Conservation (phyloP, 2,888 invertebrate genomes). For the Caenorhabditis sp. region DNA sequence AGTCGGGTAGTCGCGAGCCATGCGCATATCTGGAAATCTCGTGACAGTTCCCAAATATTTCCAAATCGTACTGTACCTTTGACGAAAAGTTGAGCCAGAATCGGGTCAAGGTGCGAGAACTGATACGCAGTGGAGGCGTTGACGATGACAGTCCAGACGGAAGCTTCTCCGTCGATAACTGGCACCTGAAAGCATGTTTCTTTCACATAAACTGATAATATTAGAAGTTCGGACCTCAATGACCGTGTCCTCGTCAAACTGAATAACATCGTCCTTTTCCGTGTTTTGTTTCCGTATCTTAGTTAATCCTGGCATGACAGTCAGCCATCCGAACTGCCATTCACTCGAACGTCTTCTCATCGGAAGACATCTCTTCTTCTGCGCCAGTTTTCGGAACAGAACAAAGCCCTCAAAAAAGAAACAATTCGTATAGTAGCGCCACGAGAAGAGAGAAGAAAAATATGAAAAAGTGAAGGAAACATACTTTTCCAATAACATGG, state of each 20-base stretch:
- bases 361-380: constrained; percentile 37
- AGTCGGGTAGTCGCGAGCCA: constrained; percentile 35
- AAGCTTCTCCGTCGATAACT: constrained; percentile 16
- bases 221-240: no score
- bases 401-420: constrained; percentile 53
- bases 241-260: constrained; percentile 45
- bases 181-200: constrained; percentile 8
- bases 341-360: constrained; percentile 6
- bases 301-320: constrained; percentile 46
- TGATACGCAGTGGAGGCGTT: constrained; percentile 26
- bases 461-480: no score
- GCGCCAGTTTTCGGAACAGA: constrained; percentile 37
- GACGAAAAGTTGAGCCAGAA: constrained; percentile 43
- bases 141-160: constrained; percentile 36
- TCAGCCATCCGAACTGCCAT: constrained; percentile 54
- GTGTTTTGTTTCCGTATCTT: constrained; percentile 34
- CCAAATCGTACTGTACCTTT: constrained; percentile 27
- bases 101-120: constrained; percentile 53
- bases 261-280: constrained; percentile 42
- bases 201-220: no score
- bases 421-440: not conserved
- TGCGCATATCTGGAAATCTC: constrained; percentile 50
- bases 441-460: not conserved
- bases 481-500: constrained; percentile 59
- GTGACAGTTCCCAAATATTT: not conserved